A percentile compares a stretch with the other conserved stretches of the same genome.
Evolutionary conservation across 2,797 vertebrate species (phyloP).

Genomic region (Gouania willdenowi): DNA sequence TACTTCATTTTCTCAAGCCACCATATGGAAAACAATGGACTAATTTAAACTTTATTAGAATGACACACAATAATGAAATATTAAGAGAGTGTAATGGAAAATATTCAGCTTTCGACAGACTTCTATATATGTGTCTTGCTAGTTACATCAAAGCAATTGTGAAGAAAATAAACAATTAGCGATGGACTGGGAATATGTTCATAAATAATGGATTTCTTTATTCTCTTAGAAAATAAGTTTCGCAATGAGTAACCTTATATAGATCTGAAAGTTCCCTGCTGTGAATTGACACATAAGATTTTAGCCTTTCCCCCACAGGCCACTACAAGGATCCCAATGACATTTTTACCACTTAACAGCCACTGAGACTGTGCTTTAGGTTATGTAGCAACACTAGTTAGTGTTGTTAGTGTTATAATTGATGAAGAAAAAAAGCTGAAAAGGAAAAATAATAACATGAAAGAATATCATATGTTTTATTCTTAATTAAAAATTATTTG

Average conservation of each 20-base stretch:
- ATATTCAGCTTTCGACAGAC: slow-evolving; percentile 72
- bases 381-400: slow-evolving; percentile 33
- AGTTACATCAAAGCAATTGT: slow-evolving; percentile 85
- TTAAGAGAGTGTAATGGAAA: slow-evolving; percentile 69
- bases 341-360: slow-evolving; percentile 70
- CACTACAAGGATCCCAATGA: slow-evolving; percentile 74
- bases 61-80: slow-evolving; percentile 72
- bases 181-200: slow-evolving; percentile 82
- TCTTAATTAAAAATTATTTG: slow-evolving; percentile 45
- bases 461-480: slow-evolving; percentile 28
- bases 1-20: slow-evolving; percentile 38
- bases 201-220: slow-evolving; percentile 83
- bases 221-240: slow-evolving; percentile 81
- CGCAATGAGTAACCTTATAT: slow-evolving; percentile 79
- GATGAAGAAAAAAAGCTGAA: slow-evolving; percentile 30
- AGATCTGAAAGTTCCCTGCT: slow-evolving; percentile 82
- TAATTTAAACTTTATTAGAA: slow-evolving; percentile 66
- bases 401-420: slow-evolving; percentile 54
- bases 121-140: slow-evolving; percentile 71
- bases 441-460: slow-evolving; percentile 21
- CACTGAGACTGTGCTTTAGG: slow-evolving; percentile 50
- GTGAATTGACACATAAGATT: slow-evolving; percentile 82
- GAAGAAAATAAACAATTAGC: slow-evolving; percentile 83
- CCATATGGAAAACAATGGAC: slow-evolving; percentile 45
- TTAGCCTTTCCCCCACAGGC: slow-evolving; percentile 83